Evolutionary conservation across 2,888 invertebrate genomes (phyloP), one percentile per base, ranked within the genome.

Genomic region (Meiosimyza platycephala): DNA sequence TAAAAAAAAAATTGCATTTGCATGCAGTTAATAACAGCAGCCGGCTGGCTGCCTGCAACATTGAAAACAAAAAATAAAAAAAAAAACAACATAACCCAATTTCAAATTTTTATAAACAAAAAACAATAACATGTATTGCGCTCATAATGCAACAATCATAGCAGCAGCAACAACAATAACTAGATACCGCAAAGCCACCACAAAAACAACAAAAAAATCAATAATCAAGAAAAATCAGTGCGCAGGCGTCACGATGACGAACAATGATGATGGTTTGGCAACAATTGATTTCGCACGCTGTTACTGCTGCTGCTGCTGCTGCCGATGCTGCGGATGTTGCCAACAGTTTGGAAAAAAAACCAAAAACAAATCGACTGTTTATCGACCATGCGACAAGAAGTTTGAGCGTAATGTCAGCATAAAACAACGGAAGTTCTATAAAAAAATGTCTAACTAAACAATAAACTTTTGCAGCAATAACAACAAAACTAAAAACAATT

Each of bases 201-300:
- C 51, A 50, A 16, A 51, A 64, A n/a, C 47, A 50, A 64, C 22
- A 28, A 15, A 16, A 16, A 64, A 64, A 64, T 22, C 64, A 64
- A 57, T 57, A 57, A 63, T 63, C 9, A 48, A 63, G 40, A 40
- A 40, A 40, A 40, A 40, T 40, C 40, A 40, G 28, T 64, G 64
- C 51, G 64, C 64, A 64, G 64, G 64, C 64, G 64, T 64, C 64
- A 64, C 64, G 64, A 64, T 64, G 64, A 64, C 64, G 64, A 64
- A 64, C 64, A 22, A 51, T 63, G 57, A 57, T 57, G 57, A 22
- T 57, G 57, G 22, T 57, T 57, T 22, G 22, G 22, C 22, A 57
- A 28, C 28, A 28, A 57, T 57, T 63, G 22, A 22, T 22, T 28
- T 28, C 57, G 57, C 57, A 28, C 22, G 18, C n/a, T 48, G 47